A percentile compares a stretch with the other conserved stretches of the same genome.
These are phyloP conservation scores for Acinonyx jubatus DNA, from an alignment of 2,113 vertebrate species.

Conservation along the genomic window DNA sequence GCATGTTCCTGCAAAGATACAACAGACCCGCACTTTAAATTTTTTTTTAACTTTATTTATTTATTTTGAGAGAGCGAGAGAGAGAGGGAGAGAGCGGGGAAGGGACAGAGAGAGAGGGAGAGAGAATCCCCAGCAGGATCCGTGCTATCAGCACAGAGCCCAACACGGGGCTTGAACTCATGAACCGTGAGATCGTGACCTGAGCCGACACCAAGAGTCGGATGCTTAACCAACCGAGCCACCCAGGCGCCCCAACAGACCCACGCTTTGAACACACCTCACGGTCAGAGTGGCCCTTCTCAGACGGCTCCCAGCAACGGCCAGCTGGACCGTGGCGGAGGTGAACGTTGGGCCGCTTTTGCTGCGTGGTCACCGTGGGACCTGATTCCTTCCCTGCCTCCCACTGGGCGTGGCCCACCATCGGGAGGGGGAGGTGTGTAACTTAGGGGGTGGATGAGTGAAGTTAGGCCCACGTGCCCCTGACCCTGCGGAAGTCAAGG, in stretches of 20 bases:
- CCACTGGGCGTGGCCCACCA: constrained; percentile 49
- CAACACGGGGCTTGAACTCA: too few relatives aligned
- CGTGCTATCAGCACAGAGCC: too few relatives aligned
- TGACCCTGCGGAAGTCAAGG: neutral
- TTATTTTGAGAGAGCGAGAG: too few relatives aligned
- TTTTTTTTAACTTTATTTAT: too few relatives aligned
- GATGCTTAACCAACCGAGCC: too few relatives aligned
- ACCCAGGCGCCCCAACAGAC: too few relatives aligned
- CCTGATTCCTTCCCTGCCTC: constrained; percentile 56
- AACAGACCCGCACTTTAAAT: neutral
- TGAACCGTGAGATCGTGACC: too few relatives aligned
- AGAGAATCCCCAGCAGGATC: too few relatives aligned
- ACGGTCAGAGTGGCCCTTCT: neutral
- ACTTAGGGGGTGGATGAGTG: neutral
- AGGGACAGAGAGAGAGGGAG: too few relatives aligned
- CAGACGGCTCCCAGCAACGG: neutral
- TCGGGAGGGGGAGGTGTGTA: neutral
- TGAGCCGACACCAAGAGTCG: too few relatives aligned
- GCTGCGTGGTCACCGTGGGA: constrained; percentile 34
- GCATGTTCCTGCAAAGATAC: too few relatives aligned
- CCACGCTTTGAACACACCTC: neutral
- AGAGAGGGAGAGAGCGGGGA: too few relatives aligned
- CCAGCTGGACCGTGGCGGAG: neutral
- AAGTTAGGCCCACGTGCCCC: constrained; percentile 28
- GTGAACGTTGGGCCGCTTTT: constrained; percentile 56